phyloP scores from a whole-genome alignment of 2,113 vertebrate genomes.

The Ceratotherium simum region DNA sequence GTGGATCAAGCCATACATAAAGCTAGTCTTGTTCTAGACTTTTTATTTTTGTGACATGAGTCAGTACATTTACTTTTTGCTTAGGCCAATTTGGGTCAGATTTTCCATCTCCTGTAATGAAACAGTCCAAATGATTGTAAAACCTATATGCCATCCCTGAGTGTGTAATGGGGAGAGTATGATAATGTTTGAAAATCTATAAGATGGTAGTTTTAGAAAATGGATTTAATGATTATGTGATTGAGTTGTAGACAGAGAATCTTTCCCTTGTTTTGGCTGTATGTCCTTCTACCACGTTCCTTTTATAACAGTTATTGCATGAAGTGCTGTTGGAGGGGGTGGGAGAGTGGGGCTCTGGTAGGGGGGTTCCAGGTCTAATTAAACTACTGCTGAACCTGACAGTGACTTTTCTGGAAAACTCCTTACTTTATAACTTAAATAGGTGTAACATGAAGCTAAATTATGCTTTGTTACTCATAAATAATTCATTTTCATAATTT shows the following conservation, averaged over 20 bases:
- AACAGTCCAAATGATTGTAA: not conserved
- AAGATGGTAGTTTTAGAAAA: not conserved
- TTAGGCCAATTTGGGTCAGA: not conserved
- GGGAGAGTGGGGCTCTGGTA: not conserved
- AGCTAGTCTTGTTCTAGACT: not conserved
- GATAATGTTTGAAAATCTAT: not conserved
- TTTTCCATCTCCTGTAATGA: not conserved
- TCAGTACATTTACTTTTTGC: not conserved
- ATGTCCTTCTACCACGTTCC: not conserved
- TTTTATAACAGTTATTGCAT: not conserved
- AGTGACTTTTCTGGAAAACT: conserved; percentile 7
- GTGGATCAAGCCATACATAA: not conserved
- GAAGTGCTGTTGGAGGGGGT: not conserved
- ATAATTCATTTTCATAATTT: conserved; percentile 49
- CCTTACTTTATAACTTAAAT: conserved; percentile 33
- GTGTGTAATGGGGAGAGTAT: not conserved
- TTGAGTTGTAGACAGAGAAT: not conserved
- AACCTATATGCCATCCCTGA: not conserved
- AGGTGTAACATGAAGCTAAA: conserved; percentile 15
- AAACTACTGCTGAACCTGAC: not conserved
- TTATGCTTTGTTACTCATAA: conserved; percentile 27
- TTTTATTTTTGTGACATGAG: not conserved
- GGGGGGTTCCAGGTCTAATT: not conserved
- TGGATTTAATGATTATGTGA: not conserved
- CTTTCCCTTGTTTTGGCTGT: not conserved